Evolutionary conservation across 2,113 vertebrate species (phyloP).

Genomic region (Eonycteris spelaea): DNA sequence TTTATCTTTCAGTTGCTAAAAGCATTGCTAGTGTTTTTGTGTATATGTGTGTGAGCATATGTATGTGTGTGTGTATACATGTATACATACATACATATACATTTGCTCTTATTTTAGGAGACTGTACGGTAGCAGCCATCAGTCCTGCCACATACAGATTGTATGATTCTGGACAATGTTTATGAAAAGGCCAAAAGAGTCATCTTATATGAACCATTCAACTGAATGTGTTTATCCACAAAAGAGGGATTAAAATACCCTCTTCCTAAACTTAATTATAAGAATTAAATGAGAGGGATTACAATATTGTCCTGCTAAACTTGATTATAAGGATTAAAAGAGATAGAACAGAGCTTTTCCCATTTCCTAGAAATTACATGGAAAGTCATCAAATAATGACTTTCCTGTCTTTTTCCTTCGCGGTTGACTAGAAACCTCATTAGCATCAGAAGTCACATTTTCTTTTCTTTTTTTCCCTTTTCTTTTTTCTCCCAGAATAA

Average conservation of each 20-base stretch:
- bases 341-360: background rate
- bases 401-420: background rate
- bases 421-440: background rate
- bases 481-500: background rate
- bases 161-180: background rate
- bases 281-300: background rate
- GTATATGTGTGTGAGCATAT: background rate
- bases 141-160: background rate
- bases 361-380: background rate
- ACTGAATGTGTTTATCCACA: background rate
- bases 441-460: background rate
- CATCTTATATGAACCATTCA: background rate
- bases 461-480: background rate
- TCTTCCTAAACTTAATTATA: background rate
- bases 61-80: background rate
- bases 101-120: background rate
- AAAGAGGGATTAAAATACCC: background rate
- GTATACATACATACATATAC: background rate
- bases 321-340: background rate
- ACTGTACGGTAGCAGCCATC: background rate
- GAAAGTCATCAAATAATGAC: background rate
- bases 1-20: background rate
- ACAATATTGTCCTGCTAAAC: background rate
- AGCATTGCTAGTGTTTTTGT: background rate
- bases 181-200: background rate